Conservation (phyloP, 2,113 vertebrate genomes). For the Arvicanthis niloticus region DNA sequence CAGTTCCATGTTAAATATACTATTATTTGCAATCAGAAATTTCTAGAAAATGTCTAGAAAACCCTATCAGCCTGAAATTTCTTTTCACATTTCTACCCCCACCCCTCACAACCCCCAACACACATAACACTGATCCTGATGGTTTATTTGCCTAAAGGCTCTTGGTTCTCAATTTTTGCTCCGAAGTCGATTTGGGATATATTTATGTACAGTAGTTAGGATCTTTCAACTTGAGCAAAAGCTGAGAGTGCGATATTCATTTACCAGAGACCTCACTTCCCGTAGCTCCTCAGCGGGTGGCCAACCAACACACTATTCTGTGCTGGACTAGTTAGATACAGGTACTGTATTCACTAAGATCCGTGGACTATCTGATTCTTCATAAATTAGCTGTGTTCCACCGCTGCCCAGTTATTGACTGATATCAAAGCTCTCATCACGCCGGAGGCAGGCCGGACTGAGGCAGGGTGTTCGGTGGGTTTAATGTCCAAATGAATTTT, state of each 20-base stretch:
- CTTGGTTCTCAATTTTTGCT: not conserved
- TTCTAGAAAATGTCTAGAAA: slow-evolving; percentile 41
- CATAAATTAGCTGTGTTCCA: not conserved
- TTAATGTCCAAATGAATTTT: not conserved
- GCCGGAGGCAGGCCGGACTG: not conserved
- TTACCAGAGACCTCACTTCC: not conserved
- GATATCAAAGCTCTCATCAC: no score
- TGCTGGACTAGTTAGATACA: not conserved
- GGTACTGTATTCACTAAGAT: not conserved
- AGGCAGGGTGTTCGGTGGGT: not conserved
- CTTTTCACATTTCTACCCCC: not conserved
- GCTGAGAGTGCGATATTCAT: not conserved
- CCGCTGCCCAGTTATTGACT: not conserved
- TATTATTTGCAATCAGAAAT: slow-evolving; percentile 13
- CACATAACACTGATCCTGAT: not conserved
- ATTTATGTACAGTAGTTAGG: not conserved
- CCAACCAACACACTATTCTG: not conserved
- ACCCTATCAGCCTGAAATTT: not conserved
- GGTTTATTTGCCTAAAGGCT: slow-evolving; percentile 1
- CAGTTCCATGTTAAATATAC: not conserved
- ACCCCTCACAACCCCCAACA: not conserved
- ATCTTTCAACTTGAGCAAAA: not conserved
- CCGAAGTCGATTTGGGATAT: not conserved
- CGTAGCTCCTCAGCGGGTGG: no score
- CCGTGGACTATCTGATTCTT: not conserved